Conservation (phyloP, 2,113 vertebrate species). For the Catharus bicknelli region DNA sequence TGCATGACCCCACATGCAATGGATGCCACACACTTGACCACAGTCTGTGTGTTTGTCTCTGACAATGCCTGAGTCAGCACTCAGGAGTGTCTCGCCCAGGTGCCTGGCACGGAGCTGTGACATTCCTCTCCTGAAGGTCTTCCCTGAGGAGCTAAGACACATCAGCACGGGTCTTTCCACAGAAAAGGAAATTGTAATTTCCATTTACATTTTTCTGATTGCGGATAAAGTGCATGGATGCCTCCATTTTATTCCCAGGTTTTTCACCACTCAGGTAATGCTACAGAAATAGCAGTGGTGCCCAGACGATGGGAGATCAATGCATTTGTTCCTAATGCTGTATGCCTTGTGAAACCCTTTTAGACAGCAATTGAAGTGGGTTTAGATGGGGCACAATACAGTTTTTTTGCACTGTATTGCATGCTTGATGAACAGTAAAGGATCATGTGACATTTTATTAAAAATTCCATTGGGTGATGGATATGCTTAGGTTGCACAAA, state of each 20-base stretch:
- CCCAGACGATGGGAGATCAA: not conserved
- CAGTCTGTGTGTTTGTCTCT: not conserved
- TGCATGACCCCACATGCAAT: not conserved
- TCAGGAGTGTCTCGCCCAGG: accelerated
- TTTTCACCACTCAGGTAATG: not conserved
- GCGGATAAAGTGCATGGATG: accelerated
- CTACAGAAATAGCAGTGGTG: not conserved
- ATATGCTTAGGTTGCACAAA: not conserved
- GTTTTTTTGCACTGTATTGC: not conserved
- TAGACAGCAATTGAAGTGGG: not conserved
- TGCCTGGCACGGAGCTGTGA: not conserved
- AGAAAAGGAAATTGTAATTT: not conserved
- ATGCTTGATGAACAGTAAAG: not conserved
- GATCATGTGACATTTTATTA: not conserved
- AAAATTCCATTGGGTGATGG: not conserved
- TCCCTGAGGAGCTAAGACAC: not conserved
- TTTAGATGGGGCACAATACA: not conserved
- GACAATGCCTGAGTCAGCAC: not conserved
- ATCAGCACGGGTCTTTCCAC: not conserved
- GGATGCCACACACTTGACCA: too few relatives aligned
- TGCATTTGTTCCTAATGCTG: not conserved
- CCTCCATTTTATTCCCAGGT: not conserved
- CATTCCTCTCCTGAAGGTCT: not conserved
- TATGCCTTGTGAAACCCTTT: not conserved
- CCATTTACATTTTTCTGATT: not conserved